Conservation (phyloP, 2,888 invertebrate species). For the Trichacis sp. region DNA sequence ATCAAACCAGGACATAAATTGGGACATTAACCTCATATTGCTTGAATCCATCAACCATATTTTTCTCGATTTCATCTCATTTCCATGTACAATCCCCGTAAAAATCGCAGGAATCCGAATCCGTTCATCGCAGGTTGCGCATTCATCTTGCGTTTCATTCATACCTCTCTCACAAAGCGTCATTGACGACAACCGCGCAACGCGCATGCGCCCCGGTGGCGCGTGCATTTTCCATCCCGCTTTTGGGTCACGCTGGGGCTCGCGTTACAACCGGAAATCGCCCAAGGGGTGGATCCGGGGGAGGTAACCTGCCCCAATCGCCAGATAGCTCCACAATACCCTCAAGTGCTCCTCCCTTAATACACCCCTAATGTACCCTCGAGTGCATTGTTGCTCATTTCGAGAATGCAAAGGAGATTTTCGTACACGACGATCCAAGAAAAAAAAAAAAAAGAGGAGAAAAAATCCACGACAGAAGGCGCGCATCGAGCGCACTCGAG, state of each 20-base stretch:
- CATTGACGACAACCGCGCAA: constrained; percentile 18
- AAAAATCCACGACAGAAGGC: constrained; percentile 15
- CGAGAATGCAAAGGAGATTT: constrained; percentile 39
- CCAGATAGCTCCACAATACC: constrained; percentile 61
- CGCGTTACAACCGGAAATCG: constrained; percentile 68
- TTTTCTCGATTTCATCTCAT: no score
- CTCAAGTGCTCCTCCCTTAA: constrained; percentile 63
- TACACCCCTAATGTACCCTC: constrained; percentile 58
- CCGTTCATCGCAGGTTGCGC: constrained; percentile 59
- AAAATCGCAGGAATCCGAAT: constrained; percentile 28
- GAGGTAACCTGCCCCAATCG: constrained; percentile 57
- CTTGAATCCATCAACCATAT: no score
- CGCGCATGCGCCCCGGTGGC: constrained; percentile 18
- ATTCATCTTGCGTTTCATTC: constrained; percentile 63
- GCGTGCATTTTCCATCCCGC: constrained; percentile 21
- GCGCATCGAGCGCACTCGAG: constrained; percentile 26
- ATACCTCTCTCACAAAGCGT: constrained; percentile 51
- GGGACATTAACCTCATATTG: no score
- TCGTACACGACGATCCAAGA: constrained; percentile 14
- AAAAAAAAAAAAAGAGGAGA: constrained; percentile 15
- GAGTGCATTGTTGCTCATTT: constrained; percentile 64
- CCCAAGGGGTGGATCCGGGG: constrained; percentile 50
- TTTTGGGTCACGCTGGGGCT: constrained; percentile 37
- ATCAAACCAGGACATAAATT: no score
- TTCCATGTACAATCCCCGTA: no score